These are phyloP conservation scores for Timandra comae DNA, from an alignment of 2,888 invertebrate genomes.

Conservation along the genomic window DNA sequence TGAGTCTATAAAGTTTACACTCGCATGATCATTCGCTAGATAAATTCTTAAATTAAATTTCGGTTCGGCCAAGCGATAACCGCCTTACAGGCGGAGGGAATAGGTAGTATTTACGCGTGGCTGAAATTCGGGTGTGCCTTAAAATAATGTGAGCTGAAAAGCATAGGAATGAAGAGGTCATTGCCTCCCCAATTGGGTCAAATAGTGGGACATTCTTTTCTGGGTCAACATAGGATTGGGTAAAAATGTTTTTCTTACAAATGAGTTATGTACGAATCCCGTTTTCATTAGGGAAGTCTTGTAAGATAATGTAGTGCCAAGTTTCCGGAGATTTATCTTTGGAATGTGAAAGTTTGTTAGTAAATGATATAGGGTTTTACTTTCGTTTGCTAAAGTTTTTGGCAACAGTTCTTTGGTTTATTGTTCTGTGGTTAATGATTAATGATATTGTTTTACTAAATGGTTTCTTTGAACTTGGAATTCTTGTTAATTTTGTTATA, in stretches of 20 bases:
- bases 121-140: slow-evolving; percentile 49
- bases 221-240: slow-evolving; percentile 49
- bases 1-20: slow-evolving; percentile 66
- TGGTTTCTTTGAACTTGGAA: too few species aligned
- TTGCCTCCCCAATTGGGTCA: slow-evolving; percentile 62
- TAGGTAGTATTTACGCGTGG: slow-evolving; percentile 32
- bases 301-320: slow-evolving; percentile 3
- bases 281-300: slow-evolving; percentile 18
- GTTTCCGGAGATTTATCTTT: neutral
- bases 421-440: too few species aligned
- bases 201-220: slow-evolving; percentile 57
- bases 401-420: too few species aligned
- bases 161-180: slow-evolving; percentile 43
- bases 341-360: neutral
- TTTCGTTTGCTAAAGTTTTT: too few species aligned
- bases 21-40: slow-evolving; percentile 68
- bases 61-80: slow-evolving; percentile 27
- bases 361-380: neutral
- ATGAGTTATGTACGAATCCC: slow-evolving; percentile 46
- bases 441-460: too few species aligned
- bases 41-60: slow-evolving; percentile 72
- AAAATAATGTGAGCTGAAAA: slow-evolving; percentile 57
- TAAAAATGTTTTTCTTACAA: slow-evolving; percentile 49
- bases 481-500: too few species aligned
- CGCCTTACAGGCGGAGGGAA: slow-evolving; percentile 23